phyloP scores from a whole-genome alignment of 2,797 vertebrate species.

The Acanthurus tractus region DNA sequence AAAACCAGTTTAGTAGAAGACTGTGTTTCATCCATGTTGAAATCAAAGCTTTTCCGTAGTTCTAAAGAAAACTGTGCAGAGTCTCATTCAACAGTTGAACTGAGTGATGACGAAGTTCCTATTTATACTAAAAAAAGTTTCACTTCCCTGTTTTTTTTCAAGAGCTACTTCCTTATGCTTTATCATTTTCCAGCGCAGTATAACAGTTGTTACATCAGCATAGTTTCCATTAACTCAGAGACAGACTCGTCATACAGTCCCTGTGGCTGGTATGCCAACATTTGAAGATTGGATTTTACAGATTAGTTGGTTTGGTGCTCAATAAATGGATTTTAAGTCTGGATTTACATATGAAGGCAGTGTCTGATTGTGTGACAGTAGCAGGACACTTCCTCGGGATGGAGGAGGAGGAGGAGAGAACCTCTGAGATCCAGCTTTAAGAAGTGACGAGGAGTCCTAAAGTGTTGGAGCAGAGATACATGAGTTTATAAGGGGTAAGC shows the following conservation, averaged over 20 bases:
- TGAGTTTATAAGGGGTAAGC: conserved; percentile 21
- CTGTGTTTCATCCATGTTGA: not conserved
- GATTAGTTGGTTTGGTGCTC: not conserved
- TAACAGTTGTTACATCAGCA: not conserved
- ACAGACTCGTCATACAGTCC: not conserved
- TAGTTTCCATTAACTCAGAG: conserved; percentile 8
- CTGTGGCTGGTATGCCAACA: not conserved
- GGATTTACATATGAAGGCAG: not conserved
- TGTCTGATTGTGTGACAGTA: conserved; percentile 22
- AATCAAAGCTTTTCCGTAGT: not conserved
- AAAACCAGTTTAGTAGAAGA: not conserved
- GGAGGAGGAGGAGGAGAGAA: conserved; percentile 1
- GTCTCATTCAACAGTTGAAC: not conserved
- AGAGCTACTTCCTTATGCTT: conserved; percentile 64
- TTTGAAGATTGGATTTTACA: conserved; percentile 19
- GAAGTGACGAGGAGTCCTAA: conserved; percentile 11
- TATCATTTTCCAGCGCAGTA: not conserved
- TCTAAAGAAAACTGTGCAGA: not conserved
- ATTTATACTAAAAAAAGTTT: conserved; percentile 32
- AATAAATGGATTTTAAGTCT: conserved; percentile 2
- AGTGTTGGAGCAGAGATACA: conserved; percentile 5
- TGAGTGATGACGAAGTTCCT: conserved; percentile 26
- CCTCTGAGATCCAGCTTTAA: not conserved
- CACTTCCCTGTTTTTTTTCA: conserved; percentile 67
- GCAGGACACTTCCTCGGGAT: conserved; percentile 23